Base-by-base conservation (phyloP, 2,797 vertebrate genomes). In the Acanthopagrus latus region DNA sequence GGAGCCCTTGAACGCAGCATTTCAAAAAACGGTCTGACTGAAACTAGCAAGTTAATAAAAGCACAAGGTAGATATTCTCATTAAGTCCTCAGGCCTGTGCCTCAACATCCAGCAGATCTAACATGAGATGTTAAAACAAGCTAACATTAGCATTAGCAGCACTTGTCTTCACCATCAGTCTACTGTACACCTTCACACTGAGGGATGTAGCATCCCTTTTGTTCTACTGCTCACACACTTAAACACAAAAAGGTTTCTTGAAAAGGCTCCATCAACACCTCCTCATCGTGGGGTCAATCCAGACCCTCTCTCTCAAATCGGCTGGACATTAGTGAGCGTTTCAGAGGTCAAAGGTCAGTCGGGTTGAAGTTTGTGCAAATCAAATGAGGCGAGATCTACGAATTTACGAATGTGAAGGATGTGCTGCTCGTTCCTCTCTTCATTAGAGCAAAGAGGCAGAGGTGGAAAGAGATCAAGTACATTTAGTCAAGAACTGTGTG, bases 311-410 rank as follows among this genome's bases (percentile, higher is more conserved):
- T 25, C 33, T n/a, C 11, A 23, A 7, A 57, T 18, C 38, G 4
- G 4, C 2, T 20, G 33, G 60, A 33, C 55, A 44, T 79, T 13
- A 69, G 0, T 4, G 14, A 57, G 71, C 7, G 27, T 47, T 41
- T 64, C 52, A 57, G 3, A 43, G 57, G 21, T 69, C 46, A 69
- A 68, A 64, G 20, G 12, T 68, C 58, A 62, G 10, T 9, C 25
- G 33, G 6, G 33, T 7, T 33, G 33, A 33, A 33, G 33, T 33
- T 33, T 33, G 6, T 7, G 33, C 33, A 64, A n/a, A 38, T 20
- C 8, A 20, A 59, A 38, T 23, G 10, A 12, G 12, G 41, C 8
- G 9, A 47, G 29, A 69, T 50, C 16, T 18, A 54, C 13, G 0
- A 54, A 54, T 44, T 33, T 66, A 9, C 20, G 52, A 12, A 38